Percentiles rank a stretch among this genome's conserved stretches.
Conservation (phyloP, 2,113 vertebrate species). For the Dermatemys mawii region DNA sequence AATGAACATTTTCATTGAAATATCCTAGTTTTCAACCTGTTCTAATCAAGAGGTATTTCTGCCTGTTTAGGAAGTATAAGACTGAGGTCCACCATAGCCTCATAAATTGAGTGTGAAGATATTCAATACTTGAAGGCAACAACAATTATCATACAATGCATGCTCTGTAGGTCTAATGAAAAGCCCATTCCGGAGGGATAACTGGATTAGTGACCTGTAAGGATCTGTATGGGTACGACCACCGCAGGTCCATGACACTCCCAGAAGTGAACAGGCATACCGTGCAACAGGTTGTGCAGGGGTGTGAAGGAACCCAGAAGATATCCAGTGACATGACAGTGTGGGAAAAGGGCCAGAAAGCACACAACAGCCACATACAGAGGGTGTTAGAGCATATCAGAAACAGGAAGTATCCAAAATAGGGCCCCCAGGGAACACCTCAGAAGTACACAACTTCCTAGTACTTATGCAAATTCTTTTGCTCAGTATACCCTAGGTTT, state of each 20-base stretch:
- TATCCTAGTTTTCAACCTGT: background rate
- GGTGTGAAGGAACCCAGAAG: background rate
- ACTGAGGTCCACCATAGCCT: background rate
- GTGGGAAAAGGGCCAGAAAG: background rate
- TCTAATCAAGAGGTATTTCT: background rate
- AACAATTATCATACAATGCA: background rate
- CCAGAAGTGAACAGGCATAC: background rate
- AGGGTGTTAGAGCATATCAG: background rate
- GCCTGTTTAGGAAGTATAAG: background rate
- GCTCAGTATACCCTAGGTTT: background rate
- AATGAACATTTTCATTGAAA: background rate
- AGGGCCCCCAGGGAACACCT: background rate
- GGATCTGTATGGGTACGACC: background rate
- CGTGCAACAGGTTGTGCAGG: constrained; percentile 13
- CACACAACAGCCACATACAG: background rate
- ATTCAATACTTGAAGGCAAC: background rate
- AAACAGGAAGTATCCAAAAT: background rate
- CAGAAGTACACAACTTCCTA: background rate
- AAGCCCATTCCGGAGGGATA: background rate
- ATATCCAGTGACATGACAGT: background rate
- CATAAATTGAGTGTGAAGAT: background rate
- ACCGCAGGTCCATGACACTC: background rate
- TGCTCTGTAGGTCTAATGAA: background rate
- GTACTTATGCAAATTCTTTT: background rate
- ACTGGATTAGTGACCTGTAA: background rate